These are phyloP conservation scores for Caenorhabditis sp. DNA, from an alignment of 2,888 invertebrate species.

Conservation along the genomic window DNA sequence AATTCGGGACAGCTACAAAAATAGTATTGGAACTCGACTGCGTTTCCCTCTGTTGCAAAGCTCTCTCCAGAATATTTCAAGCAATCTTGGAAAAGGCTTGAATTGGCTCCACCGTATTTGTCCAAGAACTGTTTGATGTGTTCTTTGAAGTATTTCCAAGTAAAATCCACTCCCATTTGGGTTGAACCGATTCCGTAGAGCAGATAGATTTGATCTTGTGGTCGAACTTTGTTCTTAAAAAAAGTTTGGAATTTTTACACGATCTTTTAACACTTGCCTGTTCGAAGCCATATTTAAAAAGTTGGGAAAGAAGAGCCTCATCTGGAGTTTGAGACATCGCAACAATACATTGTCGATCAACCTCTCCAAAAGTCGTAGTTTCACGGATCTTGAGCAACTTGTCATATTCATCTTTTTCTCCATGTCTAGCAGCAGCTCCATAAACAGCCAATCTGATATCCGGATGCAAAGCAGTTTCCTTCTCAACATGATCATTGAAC, in stretches of 20 bases:
- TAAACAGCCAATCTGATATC: slow-evolving; percentile 57
- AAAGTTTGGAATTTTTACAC: too few species aligned
- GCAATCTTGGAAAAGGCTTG: slow-evolving; percentile 60
- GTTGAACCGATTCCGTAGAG: slow-evolving; percentile 46
- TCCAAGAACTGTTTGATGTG: slow-evolving; percentile 56
- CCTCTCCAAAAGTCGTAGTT: slow-evolving; percentile 58
- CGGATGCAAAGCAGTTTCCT: slow-evolving; percentile 54
- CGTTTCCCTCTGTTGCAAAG: slow-evolving; percentile 19
- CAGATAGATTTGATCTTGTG: slow-evolving; percentile 59
- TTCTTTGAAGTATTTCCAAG: slow-evolving; percentile 63
- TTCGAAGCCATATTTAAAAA: slow-evolving; percentile 61
- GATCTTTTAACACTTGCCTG: slow-evolving; percentile 34
- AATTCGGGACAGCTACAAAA: slow-evolving; percentile 31
- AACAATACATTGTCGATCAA: slow-evolving; percentile 56
- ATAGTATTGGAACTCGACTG: slow-evolving; percentile 29
- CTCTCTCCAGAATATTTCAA: slow-evolving; percentile 32
- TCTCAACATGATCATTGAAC: slow-evolving; percentile 56
- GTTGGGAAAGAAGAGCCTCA: slow-evolving; percentile 35
- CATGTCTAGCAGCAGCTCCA: slow-evolving; percentile 53
- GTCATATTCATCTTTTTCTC: slow-evolving; percentile 46
- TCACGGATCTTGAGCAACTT: slow-evolving; percentile 56
- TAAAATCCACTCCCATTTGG: slow-evolving; percentile 54
- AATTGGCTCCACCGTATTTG: slow-evolving; percentile 62
- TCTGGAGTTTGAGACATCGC: slow-evolving; percentile 56
- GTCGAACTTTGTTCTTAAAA: slow-evolving; percentile 60